A percentile compares a stretch with the other conserved stretches of the same genome.
Conservation (phyloP, 2,888 invertebrate genomes). For the Monochamus alternatus region DNA sequence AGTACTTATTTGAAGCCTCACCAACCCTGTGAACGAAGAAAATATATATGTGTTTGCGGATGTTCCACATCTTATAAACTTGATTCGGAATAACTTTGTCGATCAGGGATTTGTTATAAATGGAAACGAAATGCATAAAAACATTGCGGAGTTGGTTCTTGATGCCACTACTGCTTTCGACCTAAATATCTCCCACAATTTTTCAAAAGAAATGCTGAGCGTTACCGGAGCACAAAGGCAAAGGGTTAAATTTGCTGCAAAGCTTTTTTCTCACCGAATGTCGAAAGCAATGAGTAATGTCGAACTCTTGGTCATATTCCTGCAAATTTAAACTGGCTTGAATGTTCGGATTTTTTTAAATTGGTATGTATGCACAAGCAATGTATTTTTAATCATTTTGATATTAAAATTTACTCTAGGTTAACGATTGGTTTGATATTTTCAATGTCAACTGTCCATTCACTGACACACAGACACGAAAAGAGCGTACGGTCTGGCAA, state of each 20-base stretch:
- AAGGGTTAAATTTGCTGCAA: slow-evolving; percentile 38
- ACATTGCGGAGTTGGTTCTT: slow-evolving; percentile 11
- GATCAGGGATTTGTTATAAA: slow-evolving; percentile 48
- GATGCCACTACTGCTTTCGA: slow-evolving; percentile 27
- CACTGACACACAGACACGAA: slow-evolving; percentile 30
- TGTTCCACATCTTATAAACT: slow-evolving; percentile 51
- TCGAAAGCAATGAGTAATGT: slow-evolving; percentile 21
- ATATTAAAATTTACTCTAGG: slow-evolving; percentile 6
- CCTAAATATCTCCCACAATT: slow-evolving; percentile 19
- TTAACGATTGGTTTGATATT: slow-evolving; percentile 30
- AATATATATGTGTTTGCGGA: slow-evolving; percentile 48
- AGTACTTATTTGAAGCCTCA: slow-evolving; percentile 36
- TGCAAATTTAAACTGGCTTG: slow-evolving; percentile 12
- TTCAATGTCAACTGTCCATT: slow-evolving; percentile 31
- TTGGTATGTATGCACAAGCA: slow-evolving; percentile 1
- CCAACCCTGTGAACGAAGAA: slow-evolving; percentile 44
- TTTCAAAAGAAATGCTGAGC: slow-evolving; percentile 19
- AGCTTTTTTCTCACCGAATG: slow-evolving; percentile 36
- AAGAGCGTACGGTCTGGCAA: slow-evolving; percentile 30
- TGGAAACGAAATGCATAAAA: slow-evolving; percentile 31
- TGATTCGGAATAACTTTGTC: slow-evolving; percentile 49
- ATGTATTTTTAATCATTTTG: background rate
- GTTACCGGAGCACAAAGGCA: slow-evolving; percentile 20
- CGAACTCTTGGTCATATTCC: background rate
- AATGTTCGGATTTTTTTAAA: slow-evolving; percentile 36